phyloP scores from a whole-genome alignment of 2,888 invertebrate species.

The Ophioninae sp. region DNA sequence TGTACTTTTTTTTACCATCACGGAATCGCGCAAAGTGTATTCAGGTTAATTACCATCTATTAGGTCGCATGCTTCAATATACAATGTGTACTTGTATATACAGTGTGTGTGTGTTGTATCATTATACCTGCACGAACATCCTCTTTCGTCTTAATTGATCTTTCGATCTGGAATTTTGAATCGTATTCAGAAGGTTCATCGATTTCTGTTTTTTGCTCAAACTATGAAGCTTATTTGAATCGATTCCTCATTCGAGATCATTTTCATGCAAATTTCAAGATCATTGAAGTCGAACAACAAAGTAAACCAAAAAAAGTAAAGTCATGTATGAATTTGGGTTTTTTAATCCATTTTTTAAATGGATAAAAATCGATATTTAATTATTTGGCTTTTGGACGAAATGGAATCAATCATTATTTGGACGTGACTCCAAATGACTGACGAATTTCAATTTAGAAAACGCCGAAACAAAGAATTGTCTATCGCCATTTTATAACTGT shows the following conservation, averaged over 20 bases:
- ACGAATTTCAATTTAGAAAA: not conserved
- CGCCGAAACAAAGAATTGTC: not conserved
- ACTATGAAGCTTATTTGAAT: too few relatives aligned
- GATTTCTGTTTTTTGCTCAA: too few relatives aligned
- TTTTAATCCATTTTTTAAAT: too few relatives aligned
- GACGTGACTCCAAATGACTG: too few relatives aligned
- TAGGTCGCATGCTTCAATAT: conserved; percentile 48
- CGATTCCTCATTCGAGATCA: not conserved
- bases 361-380: too few relatives aligned
- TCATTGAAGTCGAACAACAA: not conserved
- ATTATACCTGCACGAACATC: not conserved
- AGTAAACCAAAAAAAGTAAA: not conserved
- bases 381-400: too few relatives aligned
- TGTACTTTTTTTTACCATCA: conserved; percentile 52
- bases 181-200: too few relatives aligned
- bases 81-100: not conserved
- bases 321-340: too few relatives aligned
- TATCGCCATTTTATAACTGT: not conserved
- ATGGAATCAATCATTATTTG: too few relatives aligned
- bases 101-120: not conserved
- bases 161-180: too few relatives aligned
- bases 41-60: conserved; percentile 67
- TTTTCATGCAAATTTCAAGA: not conserved
- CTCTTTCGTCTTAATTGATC: not conserved
- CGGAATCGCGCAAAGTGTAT: conserved; percentile 64